phyloP scores from a whole-genome alignment of 2,797 vertebrate species.

The Champsocephalus gunnari region DNA sequence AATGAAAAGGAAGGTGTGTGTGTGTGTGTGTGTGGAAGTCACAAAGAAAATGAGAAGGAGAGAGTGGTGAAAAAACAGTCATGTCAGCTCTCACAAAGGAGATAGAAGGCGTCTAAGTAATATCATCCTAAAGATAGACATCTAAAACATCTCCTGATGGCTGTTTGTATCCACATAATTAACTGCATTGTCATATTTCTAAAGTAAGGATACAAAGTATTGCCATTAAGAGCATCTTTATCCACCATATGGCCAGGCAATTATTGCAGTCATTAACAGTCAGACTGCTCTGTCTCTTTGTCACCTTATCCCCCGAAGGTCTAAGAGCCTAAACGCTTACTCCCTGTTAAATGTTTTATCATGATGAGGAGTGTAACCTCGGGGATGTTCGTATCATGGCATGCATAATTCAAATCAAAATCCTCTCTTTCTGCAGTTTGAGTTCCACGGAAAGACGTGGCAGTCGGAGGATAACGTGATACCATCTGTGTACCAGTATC shows the following conservation, averaged over 20 bases:
- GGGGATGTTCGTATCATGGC: conserved; percentile 32
- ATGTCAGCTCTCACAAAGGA: conserved; percentile 22
- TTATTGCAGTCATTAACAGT: conserved; percentile 49
- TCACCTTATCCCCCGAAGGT: conserved; percentile 48
- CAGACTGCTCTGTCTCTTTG: conserved; percentile 32
- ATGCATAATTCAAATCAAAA: conserved; percentile 63
- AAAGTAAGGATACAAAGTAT: conserved; percentile 9
- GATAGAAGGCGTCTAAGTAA: conserved; percentile 18
- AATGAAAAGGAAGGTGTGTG: conserved; percentile 31
- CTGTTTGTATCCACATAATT: conserved; percentile 10
- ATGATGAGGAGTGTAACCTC: conserved; percentile 57
- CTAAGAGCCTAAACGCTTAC: conserved; percentile 47
- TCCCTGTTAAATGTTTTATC: conserved; percentile 69
- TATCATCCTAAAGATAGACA: conserved; percentile 10
- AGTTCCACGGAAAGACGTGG: conserved; percentile 26
- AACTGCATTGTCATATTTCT: conserved; percentile 8
- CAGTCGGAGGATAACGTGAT: conserved; percentile 41
- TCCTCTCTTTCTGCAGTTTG: conserved; percentile 37
- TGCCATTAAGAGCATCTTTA: conserved; percentile 11
- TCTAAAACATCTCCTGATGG: conserved; percentile 4
- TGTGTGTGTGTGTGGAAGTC: conserved; percentile 26
- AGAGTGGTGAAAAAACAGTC: not conserved
- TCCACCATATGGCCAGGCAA: conserved; percentile 24
- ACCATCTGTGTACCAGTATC: conserved; percentile 47
- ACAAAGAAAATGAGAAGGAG: conserved; percentile 14